Base-by-base conservation (phyloP, 2,888 invertebrate genomes). In the Thymelicus acteon region DNA sequence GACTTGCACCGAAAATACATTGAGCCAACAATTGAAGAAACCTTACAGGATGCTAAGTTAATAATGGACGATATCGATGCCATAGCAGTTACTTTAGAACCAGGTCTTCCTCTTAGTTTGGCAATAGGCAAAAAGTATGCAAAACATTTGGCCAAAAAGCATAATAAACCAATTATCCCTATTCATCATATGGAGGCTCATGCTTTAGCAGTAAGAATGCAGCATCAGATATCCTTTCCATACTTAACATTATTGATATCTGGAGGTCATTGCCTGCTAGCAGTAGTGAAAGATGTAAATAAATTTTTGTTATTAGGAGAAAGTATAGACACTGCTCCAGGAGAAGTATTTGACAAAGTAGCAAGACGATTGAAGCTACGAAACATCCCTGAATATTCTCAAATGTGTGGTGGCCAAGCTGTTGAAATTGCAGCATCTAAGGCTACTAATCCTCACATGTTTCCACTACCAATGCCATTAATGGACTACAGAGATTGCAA, bases 161-260 rank as follows among this genome's bases (percentile, higher is more conserved):
- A 95, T 75, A 93, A 95, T 0, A 97, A 97, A 86, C 99, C 99
- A 0, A 94, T 99, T 69, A 98, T 99, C 84, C 99, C 99, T 0
- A 97, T 99, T 75, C 99, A 99, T 91, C 99, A 99, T 80, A 99
- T 99, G 99, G 97, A 99, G 93, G 99, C 99, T 0, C 99, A 99
- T 94, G 99, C 99, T 12, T 92, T 99, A 69, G 97, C 97, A 47
- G 96, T 96, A 7, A 95, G 99, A 85, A 96, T 99, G 96, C 91
- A 92, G 54, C 80, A 95, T 82, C 84, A 95, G 78, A 92, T 98
- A 67, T 88, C 95, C 61, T 99, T 97, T 93, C 99, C 99, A 62
- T 99, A 97, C 90, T 90, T 99, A 73, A 97, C 97, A 37, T 93
- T 99, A 37, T 91, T 99, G 49, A 96, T 98, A 78, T 99, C 99